Evolutionary conservation across 2,888 invertebrate genomes (phyloP), one percentile per base, ranked within the genome.

Genomic region (Pimpla rufipes): DNA sequence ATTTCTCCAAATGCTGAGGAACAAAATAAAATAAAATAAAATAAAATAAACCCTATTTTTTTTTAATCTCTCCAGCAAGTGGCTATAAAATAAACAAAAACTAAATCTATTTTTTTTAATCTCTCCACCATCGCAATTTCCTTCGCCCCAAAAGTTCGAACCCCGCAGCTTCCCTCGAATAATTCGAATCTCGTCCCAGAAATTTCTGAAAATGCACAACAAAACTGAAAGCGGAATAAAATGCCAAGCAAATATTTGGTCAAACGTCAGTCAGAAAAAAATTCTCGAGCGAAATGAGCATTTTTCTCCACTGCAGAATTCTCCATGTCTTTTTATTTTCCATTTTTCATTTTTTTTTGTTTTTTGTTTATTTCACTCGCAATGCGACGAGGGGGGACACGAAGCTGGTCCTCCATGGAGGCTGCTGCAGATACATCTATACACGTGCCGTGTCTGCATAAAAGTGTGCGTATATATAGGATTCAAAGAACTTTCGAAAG

Each of bases 401-500:
- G 57, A 35, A 59, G 52, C 42, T 57, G 45, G 57, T 76, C 57
- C n/a, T 47, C 18, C 67, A n/a, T 47, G n/a, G 35, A 68, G 57
- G 74, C 62, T 47, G 74, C 62, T 47, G 35, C 42, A 59, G 13
- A 67, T 45, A 59, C 18, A 45, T 68, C 11, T 42, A 47, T 62
- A 50, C 18, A 40, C n/a, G 40, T 67, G 23, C 50, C 45, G 42
- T 57, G 40, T 29, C 10, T 52, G 70, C 29, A 73, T 37, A 59
- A 71, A 71, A 75, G 42, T 64, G 42, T 45, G 40, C 68, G 18
- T 57, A 57, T 71, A 64, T 67, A 29, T 5, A 29, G 73, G 59
- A 73, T 76, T 79, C 83, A 79, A 83, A 83, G 83, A 76, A 76
- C 67, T 76, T 79, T 40, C 45, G 73, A 71, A 57, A 83, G 62